Conservation (phyloP, 2,888 invertebrate species). For the Lasioglossum marginatum region DNA sequence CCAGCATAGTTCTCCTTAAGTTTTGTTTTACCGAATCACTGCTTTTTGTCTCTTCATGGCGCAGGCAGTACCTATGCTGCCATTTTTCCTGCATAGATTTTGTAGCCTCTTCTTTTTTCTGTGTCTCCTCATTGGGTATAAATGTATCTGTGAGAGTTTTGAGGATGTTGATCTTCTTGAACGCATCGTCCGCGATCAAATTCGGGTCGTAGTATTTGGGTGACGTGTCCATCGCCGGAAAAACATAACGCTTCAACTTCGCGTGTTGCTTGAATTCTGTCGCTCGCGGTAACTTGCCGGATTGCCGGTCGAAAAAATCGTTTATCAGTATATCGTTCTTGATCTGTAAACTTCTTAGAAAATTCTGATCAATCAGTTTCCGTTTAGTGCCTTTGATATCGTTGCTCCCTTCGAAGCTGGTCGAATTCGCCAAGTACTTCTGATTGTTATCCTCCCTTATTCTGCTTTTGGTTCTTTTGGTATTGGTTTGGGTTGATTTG, state of each 20-base stretch:
- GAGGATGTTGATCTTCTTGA: constrained; percentile 33
- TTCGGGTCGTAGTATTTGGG: not conserved
- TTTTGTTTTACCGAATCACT: not conserved
- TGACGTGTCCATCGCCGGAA: constrained; percentile 35
- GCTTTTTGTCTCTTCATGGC: constrained; percentile 4
- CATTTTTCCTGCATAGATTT: constrained; percentile 42
- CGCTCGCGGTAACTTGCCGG: constrained; percentile 26
- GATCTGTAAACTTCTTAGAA: constrained; percentile 57
- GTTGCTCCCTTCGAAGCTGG: not conserved
- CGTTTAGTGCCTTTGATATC: not conserved
- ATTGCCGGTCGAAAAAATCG: constrained; percentile 68
- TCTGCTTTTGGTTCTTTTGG: constrained; percentile 35
- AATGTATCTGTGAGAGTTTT: constrained; percentile 42
- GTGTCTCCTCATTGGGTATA: constrained; percentile 18
- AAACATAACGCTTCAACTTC: constrained; percentile 65
- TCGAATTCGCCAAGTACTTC: not conserved
- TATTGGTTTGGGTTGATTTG: constrained; percentile 74
- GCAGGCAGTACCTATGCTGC: constrained; percentile 42
- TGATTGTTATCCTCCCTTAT: not conserved
- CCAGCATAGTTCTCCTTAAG: constrained; percentile 39
- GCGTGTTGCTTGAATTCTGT: constrained; percentile 62
- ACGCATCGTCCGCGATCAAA: constrained; percentile 13
- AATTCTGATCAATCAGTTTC: constrained; percentile 30
- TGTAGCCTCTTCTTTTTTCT: constrained; percentile 17
- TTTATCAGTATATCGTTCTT: constrained; percentile 69